Base-by-base conservation (phyloP, 2,797 vertebrate species). In the Sylvilagus floridanus region DNA sequence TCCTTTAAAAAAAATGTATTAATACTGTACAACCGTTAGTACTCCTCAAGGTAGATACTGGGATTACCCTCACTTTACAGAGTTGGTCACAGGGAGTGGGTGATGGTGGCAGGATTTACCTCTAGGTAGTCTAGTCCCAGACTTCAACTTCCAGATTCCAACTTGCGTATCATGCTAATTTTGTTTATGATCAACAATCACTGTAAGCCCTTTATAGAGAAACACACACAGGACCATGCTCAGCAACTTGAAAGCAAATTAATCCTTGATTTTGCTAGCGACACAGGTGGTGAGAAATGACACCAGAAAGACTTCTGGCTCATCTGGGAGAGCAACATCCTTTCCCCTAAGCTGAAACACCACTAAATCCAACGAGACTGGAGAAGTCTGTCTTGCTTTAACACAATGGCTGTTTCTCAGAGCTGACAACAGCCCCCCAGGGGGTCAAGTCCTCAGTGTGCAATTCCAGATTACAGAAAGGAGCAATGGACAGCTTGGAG, bases 351-450 rank as follows among this genome's bases (percentile, higher is more conserved):
- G n/a, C 8, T 19, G 62, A 50, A 47, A 9, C 30, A 52, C 4
- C 75, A 35, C 9, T 77, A 57, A 32, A 13, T 1, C 3, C 13
- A 37, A 24, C 2, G 13, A 54, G 28, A 37, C 26, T 57, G 2
- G 0, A 32, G 32, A 28, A 7, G 7, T 16, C n/a, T 7, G 12
- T 28, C 76, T 83, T 76, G 11, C 5, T 35, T 76, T 21, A 50
- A 57, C 26, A 17, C 5, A 42, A 42, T 57, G 54, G 16, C 32
- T 76, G 7, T 4, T 19, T 19, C 30, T 60, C 26, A 9, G n/a
- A 65, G 78, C 54, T 66, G 76, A 69, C 9, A 57, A 17, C 26
- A 5, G 37, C 42, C 10, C 1, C 0, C 3, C n/a, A 19, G 28
- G 1, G 4, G 68, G 30, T 22, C 21, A 66, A 35, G 9, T 21